Conservation (phyloP, 1,140 invertebrate genomes). For the Drosophila arawakana region DNA sequence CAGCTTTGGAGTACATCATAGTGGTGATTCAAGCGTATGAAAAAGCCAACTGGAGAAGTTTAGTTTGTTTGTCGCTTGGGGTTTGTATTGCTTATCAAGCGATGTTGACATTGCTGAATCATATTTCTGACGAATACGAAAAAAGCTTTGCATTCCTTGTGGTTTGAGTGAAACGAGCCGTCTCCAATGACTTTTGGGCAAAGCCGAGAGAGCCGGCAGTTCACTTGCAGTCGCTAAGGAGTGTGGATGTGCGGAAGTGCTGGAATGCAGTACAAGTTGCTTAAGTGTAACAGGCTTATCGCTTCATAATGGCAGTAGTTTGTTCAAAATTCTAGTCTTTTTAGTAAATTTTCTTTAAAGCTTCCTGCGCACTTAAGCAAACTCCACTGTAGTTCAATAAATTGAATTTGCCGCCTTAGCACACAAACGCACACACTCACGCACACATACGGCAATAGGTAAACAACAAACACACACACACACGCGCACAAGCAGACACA, state of each 20-base stretch:
- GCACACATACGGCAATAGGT: constrained; percentile 8
- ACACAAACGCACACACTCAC: neutral
- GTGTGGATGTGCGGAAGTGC: constrained; percentile 30
- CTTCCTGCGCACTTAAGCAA: too few species aligned
- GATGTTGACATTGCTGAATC: constrained; percentile 63
- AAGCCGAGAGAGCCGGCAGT: constrained; percentile 40
- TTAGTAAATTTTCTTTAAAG: too few species aligned
- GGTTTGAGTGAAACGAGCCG: constrained; percentile 13
- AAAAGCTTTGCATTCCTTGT: constrained; percentile 65
- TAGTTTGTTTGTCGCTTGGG: constrained; percentile 7
- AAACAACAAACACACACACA: constrained; percentile 23
- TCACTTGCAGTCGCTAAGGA: constrained; percentile 32
- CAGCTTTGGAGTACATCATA: constrained; percentile 77
- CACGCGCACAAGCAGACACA: constrained; percentile 9
- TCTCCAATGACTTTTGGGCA: constrained; percentile 20
- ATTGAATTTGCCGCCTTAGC: constrained; percentile 37
- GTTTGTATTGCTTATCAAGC: constrained; percentile 46
- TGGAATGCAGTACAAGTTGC: neutral
- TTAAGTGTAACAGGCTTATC: too few species aligned
- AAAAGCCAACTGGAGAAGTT: constrained; percentile 46
- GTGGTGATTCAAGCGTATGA: constrained; percentile 37
- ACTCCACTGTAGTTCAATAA: neutral
- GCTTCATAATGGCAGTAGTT: too few species aligned
- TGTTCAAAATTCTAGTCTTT: too few species aligned
- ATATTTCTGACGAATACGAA: constrained; percentile 64